Evolutionary conservation across 2,113 vertebrate species (phyloP), one percentile per base, ranked within the genome.

Genomic region (Poecile atricapillus): DNA sequence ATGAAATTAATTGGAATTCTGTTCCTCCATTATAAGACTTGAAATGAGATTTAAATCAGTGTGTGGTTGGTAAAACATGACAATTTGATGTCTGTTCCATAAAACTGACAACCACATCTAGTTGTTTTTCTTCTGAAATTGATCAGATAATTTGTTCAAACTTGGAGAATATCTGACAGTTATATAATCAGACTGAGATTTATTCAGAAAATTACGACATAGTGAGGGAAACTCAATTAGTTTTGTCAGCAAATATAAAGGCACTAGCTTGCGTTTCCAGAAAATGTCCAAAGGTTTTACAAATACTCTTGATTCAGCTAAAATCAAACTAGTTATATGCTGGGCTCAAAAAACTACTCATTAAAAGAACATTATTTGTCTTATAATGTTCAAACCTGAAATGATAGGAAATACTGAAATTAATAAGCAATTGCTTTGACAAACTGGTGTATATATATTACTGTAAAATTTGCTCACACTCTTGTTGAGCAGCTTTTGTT

Each of bases 201-300:
- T 83, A 52, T 77, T 90, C 60, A 89, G 68, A 89, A 92, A 93
- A 87, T 71, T 81, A 64, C 77, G 81, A 44, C 46, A 44, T 22
- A 44, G 63, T 31, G 71, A 95, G 15, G 49, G 68, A 87, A 93
- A 62, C 33, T 76, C 90, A 91, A 89, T 95, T 80, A 86, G 52
- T 70, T 94, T 59, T 95, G 89, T 94, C 94, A 97, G 93, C 83
- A 93, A 89, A 77, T 78, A 55, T 47, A 86, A 89, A 89, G 39
- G 39, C 83, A 77, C 55, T 84, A 84, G 80, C 80, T 83, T 94
- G 71, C 94, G 81, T 83, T 95, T 94, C 60, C 69, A 90, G 64
- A 87, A 90, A 79, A 35, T 47, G 55, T 91, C 82, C 65, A 90
- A 87, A 94, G 70, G 46, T 90, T 94, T 84, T 73, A 92, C 30